A percentile compares a stretch with the other conserved stretches of the same genome.
Conservation (phyloP, 2,888 invertebrate species). For the Callosobruchus maculatus region DNA sequence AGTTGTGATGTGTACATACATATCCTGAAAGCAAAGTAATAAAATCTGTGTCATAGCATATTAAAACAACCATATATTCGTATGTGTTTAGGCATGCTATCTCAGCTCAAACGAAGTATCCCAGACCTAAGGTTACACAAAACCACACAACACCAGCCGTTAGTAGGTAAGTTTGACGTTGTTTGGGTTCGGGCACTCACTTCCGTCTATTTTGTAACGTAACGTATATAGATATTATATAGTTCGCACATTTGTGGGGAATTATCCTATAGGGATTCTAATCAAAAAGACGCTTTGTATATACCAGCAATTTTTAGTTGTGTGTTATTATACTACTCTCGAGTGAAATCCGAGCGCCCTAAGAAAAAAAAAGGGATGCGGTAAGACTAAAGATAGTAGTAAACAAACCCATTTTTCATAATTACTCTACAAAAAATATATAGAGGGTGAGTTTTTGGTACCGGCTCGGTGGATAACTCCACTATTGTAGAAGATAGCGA, state of each 20-base stretch:
- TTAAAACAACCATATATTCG: constrained; percentile 32
- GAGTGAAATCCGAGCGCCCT: no score
- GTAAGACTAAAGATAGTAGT: no score
- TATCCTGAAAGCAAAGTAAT: constrained; percentile 1
- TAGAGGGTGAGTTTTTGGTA: no score
- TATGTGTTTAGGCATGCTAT: constrained; percentile 76
- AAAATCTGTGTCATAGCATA: constrained; percentile 23
- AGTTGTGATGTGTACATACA: not conserved
- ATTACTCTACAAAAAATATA: no score
- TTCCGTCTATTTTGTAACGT: no score
- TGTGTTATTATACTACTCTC: no score
- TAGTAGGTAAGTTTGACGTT: constrained; percentile 61
- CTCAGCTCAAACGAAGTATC: constrained; percentile 84
- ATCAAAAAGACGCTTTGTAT: not conserved
- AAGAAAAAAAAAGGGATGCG: no score
- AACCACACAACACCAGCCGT: constrained; percentile 62
- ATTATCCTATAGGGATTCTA: not conserved
- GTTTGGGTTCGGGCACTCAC: not conserved
- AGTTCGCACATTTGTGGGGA: not conserved
- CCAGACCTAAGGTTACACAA: constrained; percentile 77
- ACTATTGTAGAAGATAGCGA: no score
- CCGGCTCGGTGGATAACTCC: no score
- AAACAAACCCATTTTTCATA: no score
- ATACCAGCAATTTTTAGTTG: no score
- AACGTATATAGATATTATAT: no score